phyloP scores from a whole-genome alignment of 2,113 vertebrate genomes.

The Dolichallabes microphthalmus region DNA sequence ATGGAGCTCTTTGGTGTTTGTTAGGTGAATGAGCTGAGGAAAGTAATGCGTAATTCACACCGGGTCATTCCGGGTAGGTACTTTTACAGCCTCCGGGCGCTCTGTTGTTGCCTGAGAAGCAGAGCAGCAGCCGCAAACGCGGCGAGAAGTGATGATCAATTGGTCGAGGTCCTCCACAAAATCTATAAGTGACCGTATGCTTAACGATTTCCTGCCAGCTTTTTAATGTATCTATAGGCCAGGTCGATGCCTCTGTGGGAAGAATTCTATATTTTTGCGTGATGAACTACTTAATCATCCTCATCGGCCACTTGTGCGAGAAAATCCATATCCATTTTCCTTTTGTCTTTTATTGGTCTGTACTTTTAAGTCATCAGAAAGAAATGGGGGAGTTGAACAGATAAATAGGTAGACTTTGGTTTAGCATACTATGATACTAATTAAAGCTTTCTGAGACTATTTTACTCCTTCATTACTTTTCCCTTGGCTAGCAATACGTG shows the following conservation, averaged over 20 bases:
- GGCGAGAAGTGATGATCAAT: constrained; percentile 65
- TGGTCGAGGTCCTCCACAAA: constrained; percentile 53
- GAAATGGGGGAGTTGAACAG: constrained; percentile 47
- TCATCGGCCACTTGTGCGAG: constrained; percentile 66
- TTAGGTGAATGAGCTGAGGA: not conserved
- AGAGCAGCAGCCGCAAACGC: constrained; percentile 17
- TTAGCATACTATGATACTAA: constrained; percentile 64
- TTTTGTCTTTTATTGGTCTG: constrained; percentile 77
- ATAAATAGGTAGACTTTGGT: constrained; percentile 63
- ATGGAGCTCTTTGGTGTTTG: not conserved
- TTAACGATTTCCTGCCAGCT: constrained; percentile 74
- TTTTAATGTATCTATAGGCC: constrained; percentile 74
- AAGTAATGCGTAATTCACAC: constrained; percentile 2
- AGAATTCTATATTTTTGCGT: constrained; percentile 75
- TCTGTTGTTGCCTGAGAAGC: not conserved
- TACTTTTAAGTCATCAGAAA: constrained; percentile 65
- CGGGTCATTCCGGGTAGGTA: not conserved
- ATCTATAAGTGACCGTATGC: constrained; percentile 68
- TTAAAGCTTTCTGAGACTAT: constrained; percentile 70
- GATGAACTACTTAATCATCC: constrained; percentile 77
- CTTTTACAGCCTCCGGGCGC: constrained; percentile 19
- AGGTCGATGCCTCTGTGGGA: constrained; percentile 69
- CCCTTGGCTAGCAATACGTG: constrained; percentile 39
- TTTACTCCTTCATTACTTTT: constrained; percentile 61
- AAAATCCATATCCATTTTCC: constrained; percentile 75